Base-by-base conservation (phyloP, 64 coral and sea anemone species). In the Catalaphyllia jardinei region DNA sequence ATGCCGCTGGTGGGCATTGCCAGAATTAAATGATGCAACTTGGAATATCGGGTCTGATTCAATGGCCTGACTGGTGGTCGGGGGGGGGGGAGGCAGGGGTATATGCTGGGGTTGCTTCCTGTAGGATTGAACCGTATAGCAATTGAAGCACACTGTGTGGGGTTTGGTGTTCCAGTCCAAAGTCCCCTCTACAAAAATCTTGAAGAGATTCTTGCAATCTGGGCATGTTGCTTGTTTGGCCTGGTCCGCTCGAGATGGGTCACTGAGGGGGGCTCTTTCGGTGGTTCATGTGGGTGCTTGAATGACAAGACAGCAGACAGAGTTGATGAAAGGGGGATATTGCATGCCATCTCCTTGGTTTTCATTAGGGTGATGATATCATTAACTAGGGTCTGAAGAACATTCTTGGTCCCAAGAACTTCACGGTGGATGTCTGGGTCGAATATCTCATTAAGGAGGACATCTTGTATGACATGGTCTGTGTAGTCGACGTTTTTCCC, bases 1-100 rank as follows among this genome's bases (percentile, higher is more conserved):
- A 31, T 16, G 42, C 11, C 39, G 2, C 51, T n/a, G 73, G 42
- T 19, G 14, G 33, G 72, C 29, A n/a, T 6, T 35, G 20, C 39
- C 18, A n/a, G 79, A 55, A 51, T 22, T 12, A 52, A 91, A 33
- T 50, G 71, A 10, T 62, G 82, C 62, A 12, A 94, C 75, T 52
- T 94, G 88, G 50, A 89, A 87, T n/a, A 94, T 91, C 0, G 50
- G 88, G 1, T 90, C 93, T 30, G 83, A 74, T 61, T 91, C 93
- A 9, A 88, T 8, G 52, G 87, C 87, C 30, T 93, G 86, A n/a
- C 31, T 28, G 59, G 18, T 63, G 35, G 87, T 4, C 42, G 5
- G 7, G 42, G 4, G 7, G n/a, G n/a, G n/a, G n/a, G n/a, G n/a
- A n/a, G n/a, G 4, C 42, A 7, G 42, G 42, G 42, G 33, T 35